Evolutionary conservation across 2,797 vertebrate genomes (phyloP).

Genomic region (Brotula barbata): DNA sequence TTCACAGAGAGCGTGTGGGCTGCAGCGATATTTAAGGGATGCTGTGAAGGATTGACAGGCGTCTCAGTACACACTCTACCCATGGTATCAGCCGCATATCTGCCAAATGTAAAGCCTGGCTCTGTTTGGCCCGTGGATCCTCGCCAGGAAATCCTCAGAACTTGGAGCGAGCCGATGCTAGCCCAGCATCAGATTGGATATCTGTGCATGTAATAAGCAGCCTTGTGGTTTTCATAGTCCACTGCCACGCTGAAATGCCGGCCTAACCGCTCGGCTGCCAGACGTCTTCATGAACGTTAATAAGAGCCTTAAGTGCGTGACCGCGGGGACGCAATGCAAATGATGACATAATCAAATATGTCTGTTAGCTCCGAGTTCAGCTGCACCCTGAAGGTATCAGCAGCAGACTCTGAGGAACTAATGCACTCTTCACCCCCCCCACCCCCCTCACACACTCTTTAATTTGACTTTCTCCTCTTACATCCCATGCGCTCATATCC

Average conservation of each 20-base stretch:
- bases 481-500: slow-evolving; percentile 1
- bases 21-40: neutral
- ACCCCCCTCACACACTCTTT: slow-evolving; percentile 33
- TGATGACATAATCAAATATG: slow-evolving; percentile 62
- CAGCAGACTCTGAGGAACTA: slow-evolving; percentile 28
- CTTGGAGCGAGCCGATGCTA: slow-evolving; percentile 36
- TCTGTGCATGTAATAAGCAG: slow-evolving; percentile 55
- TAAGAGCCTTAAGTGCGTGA: slow-evolving; percentile 31
- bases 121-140: slow-evolving; percentile 24
- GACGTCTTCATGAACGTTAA: slow-evolving; percentile 55
- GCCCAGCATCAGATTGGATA: slow-evolving; percentile 50
- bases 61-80: slow-evolving; percentile 12
- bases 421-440: no score
- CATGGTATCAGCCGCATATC: slow-evolving; percentile 27
- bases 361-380: slow-evolving; percentile 58
- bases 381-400: slow-evolving; percentile 49
- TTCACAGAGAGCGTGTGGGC: neutral
- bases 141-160: slow-evolving; percentile 33
- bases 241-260: slow-evolving; percentile 57
- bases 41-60: slow-evolving; percentile 19
- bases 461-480: slow-evolving; percentile 30
- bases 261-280: slow-evolving; percentile 35
- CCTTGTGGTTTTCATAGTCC: slow-evolving; percentile 61
- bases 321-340: slow-evolving; percentile 52
- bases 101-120: slow-evolving; percentile 36